A percentile compares a stretch with the other conserved stretches of the same genome.
Conservation (phyloP, 2,888 invertebrate species). For the Chrysodeixis includens region DNA sequence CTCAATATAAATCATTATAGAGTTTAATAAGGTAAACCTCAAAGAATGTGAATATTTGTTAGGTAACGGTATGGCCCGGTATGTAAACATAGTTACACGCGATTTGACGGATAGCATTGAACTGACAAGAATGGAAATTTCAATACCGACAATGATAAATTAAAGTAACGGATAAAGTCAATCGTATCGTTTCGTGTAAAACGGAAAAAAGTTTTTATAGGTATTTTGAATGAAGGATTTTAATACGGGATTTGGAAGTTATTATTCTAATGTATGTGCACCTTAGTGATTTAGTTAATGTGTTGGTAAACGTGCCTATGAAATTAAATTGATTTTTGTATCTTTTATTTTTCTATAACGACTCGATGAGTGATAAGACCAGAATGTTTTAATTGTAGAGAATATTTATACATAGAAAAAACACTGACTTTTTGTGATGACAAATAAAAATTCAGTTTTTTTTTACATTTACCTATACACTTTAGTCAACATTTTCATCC, state of each 20-base stretch:
- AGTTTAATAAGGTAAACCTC: background rate
- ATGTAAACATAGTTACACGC: constrained; percentile 19
- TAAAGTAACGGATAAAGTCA: background rate
- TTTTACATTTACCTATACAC: too few relatives aligned
- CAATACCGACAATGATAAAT: background rate
- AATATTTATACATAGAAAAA: too few relatives aligned
- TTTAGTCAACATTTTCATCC: too few relatives aligned
- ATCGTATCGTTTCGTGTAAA: background rate
- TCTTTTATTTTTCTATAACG: background rate
- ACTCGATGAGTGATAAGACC: background rate
- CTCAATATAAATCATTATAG: constrained; percentile 4
- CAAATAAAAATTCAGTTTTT: too few relatives aligned
- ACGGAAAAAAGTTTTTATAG: constrained; percentile 1
- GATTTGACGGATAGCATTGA: constrained; percentile 11
- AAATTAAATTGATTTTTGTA: background rate
- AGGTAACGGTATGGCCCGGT: background rate
- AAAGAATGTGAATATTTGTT: background rate
- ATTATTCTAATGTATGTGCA: background rate
- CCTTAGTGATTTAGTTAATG: background rate
- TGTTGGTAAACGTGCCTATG: background rate
- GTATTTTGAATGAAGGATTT: background rate
- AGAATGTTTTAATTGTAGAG: background rate
- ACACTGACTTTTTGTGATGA: too few relatives aligned
- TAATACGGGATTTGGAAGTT: background rate
- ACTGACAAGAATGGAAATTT: constrained; percentile 3